Evolutionary conservation across 2,113 vertebrate species (phyloP).

Genomic region (Thinocorus orbignyianus): DNA sequence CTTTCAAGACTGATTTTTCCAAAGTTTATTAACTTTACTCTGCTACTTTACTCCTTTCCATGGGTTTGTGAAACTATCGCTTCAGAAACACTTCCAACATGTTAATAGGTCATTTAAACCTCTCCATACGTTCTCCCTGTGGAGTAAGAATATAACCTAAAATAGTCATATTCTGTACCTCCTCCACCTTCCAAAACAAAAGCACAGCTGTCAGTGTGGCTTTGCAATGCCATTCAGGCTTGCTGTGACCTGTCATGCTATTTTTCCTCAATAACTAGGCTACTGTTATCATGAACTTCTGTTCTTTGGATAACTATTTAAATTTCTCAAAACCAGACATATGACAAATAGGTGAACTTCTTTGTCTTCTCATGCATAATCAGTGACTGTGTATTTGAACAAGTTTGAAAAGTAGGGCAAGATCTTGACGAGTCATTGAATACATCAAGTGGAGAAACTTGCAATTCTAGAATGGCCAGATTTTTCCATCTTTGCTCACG

Average conservation of each 20-base stretch:
- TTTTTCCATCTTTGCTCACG: neutral
- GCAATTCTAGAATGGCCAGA: neutral
- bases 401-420: neutral
- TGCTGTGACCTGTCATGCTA: neutral
- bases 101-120: neutral
- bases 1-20: neutral
- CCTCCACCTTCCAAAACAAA: constrained; percentile 13
- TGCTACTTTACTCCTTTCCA: neutral
- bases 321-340: neutral
- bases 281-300: neutral
- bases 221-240: neutral
- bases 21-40: neutral
- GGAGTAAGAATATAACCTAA: neutral
- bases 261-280: neutral
- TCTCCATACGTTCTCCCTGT: neutral
- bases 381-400: neutral
- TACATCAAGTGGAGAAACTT: neutral
- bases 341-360: neutral
- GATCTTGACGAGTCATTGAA: neutral
- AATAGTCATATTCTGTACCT: neutral
- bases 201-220: neutral
- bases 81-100: neutral
- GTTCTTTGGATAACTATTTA: neutral
- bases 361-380: neutral
- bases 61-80: neutral